These are phyloP conservation scores for Hirundo rustica DNA, from an alignment of 2,797 vertebrate genomes.

Conservation along the genomic window DNA sequence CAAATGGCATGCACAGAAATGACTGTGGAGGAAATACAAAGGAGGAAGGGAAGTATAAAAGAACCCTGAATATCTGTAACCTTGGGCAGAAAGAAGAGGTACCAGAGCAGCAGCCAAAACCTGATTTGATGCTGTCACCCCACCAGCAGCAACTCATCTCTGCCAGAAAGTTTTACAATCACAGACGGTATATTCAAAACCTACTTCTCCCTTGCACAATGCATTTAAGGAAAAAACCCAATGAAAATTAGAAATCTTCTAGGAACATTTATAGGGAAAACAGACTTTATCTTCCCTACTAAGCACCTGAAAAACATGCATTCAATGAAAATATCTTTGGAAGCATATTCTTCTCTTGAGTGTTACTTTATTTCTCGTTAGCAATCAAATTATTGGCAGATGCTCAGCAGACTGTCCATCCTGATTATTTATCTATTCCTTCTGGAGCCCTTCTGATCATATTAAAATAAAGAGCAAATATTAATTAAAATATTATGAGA, in stretches of 20 bases:
- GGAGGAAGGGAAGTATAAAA: neutral
- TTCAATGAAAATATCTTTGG: neutral
- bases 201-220: accelerated
- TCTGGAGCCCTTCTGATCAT: neutral
- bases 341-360: neutral
- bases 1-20: neutral
- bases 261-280: neutral
- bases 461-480: neutral
- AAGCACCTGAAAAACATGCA: neutral
- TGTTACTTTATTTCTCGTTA: neutral
- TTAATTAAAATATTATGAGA: neutral
- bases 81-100: neutral
- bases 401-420: neutral
- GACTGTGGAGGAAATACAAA: neutral
- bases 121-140: neutral
- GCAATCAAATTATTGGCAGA: neutral
- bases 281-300: neutral
- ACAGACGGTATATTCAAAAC: neutral
- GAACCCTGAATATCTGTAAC: neutral
- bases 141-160: neutral
- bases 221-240: neutral
- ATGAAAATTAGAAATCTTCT: neutral
- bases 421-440: neutral
- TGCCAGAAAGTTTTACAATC: neutral
- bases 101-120: neutral